Percentiles rank a stretch among this genome's conserved stretches.
phyloP scores from a whole-genome alignment of 2,113 vertebrate species.

The Ivindomyrus marchei region DNA sequence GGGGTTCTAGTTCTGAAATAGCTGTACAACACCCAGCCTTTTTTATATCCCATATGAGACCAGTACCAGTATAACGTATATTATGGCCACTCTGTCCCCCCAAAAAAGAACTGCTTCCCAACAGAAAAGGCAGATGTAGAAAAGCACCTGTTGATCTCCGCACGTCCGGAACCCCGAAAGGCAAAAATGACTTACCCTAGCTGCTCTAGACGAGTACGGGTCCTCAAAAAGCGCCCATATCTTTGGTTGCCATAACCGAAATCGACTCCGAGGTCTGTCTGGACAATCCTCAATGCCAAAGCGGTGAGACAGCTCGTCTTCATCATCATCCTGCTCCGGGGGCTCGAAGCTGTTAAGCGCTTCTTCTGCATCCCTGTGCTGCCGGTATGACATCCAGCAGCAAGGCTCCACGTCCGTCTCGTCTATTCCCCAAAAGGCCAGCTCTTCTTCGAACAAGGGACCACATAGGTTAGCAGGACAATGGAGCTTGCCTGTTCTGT shows the following conservation, averaged over 20 bases:
- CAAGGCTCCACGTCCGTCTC: constrained; percentile 98
- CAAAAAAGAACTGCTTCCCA: neutral
- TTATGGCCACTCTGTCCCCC: neutral
- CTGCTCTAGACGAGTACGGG: constrained; percentile 87
- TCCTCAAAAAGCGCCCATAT: constrained; percentile 96
- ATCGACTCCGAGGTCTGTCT: constrained; percentile 66
- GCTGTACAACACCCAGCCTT: neutral
- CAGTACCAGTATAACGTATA: neutral
- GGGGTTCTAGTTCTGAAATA: neutral
- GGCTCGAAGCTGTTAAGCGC: constrained; percentile 91
- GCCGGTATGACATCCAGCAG: constrained; percentile 97
- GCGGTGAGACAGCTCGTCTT: constrained; percentile 66
- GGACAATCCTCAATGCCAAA: constrained; percentile 77
- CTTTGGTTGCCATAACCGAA: constrained; percentile 77
- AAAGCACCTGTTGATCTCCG: constrained; percentile 7
- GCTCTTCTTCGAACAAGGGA: constrained; percentile 94
- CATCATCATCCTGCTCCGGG: constrained; percentile 65
- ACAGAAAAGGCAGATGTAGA: neutral
- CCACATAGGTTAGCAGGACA: constrained; percentile 95
- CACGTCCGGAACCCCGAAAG: neutral
- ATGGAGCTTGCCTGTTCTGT: constrained; percentile 95
- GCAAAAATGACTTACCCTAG: constrained; percentile 72
- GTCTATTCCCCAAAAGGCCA: constrained; percentile 94
- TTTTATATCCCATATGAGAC: neutral
- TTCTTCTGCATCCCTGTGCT: constrained; percentile 93